Evolutionary conservation across 1,140 invertebrate species (phyloP), one percentile per base, ranked within the genome.

Genomic region (Vollenhovia emeryi): DNA sequence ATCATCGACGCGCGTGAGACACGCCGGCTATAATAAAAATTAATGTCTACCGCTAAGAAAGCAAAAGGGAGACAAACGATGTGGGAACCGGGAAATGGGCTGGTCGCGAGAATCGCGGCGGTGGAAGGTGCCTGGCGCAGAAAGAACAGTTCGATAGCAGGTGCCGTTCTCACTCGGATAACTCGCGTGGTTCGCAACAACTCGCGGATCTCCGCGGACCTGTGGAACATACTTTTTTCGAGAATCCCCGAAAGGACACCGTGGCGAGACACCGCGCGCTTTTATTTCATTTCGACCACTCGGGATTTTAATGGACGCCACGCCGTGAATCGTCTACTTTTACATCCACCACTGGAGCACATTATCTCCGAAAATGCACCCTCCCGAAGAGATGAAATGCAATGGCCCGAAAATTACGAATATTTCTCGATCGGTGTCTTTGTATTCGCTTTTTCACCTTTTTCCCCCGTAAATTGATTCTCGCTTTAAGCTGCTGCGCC

Each of bases 281-380:
- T 75, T 75, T 75, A 50, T 78, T 78, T 78, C n/a, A 78, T 64
- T 78, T 33, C 15, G 24, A 78, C 30, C 43, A 48, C 45, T 64
- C 30, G 8, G 15, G 7, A 50, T 78, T 64, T 64, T 36, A 78
- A 78, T 78, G 30, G 45, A 78, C 36, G 36, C n/a, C 57, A 40
- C 43, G n/a, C 57, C 62, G 62, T 50, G 30, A 62, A n/a, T 36
- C 5, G 7, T 21, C 27, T 48, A 33, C 7, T 30, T 62, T 11
- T 21, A 48, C 6, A 8, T 33, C 59, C 2, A 59, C 59, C 2
- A 59, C 30, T 60, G 5, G 21, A 76, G 9, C n/a, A n/a, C n/a
- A 48, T 27, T n/a, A 48, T 76, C 13, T 62, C 21, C 18, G 27
- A 48, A 62, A 62, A 60, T 59, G 27, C 24, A 74, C 1, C 24